Evolutionary conservation across 53 echinoderm and acorn worm genomes (phyloP), one percentile per base, ranked within the genome.

Genomic region (Temnopleurus reevesii): DNA sequence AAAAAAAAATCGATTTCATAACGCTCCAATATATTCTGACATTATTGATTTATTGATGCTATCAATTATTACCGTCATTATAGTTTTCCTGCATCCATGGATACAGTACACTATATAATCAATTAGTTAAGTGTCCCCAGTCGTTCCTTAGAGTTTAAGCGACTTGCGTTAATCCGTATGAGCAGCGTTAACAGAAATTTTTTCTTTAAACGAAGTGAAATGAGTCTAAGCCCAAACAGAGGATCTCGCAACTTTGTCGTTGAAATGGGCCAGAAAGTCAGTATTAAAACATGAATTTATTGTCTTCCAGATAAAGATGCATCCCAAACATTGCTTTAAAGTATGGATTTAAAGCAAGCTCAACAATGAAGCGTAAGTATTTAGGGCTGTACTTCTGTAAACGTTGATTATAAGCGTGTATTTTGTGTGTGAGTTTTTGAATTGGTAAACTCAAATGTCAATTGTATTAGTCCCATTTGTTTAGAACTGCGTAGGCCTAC

Each of bases 311-410:
- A 79, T 28, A 3, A 27, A 27, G 30, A 79, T 77, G 49, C 18
- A 46, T 8, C 79, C 27, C 15, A 15, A 17, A 13, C 28, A 28
- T 26, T 15, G 29, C 43, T 9, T 3, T 28, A 2, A 28, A 47
- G 28, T 79, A 79, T 47, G 49, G 79, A 30, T 28, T 0, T 79
- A 15, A 79, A 28, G 0, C 47, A 12, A 13, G 46, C 12, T 29
- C 30, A 6, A 79, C 26, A 79, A 79, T 79, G 79, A 79, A 79
- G 79, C 79, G 79, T 79, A 79, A 51, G 79, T 79, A 10, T 28
- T 13, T 25, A 41, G 36, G 4, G 21, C 41, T 38, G 41, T 4
- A 41, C n/a, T 71, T n/a, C n/a, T 0, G 36, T 38, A 3, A 41
- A 4, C 27, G 41, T 30, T 35, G n/a, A 36, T 36, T 31, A 38